Evolutionary conservation across 2,797 vertebrate species (phyloP), one percentile per base, ranked within the genome.

Genomic region (Lithobates pipiens): DNA sequence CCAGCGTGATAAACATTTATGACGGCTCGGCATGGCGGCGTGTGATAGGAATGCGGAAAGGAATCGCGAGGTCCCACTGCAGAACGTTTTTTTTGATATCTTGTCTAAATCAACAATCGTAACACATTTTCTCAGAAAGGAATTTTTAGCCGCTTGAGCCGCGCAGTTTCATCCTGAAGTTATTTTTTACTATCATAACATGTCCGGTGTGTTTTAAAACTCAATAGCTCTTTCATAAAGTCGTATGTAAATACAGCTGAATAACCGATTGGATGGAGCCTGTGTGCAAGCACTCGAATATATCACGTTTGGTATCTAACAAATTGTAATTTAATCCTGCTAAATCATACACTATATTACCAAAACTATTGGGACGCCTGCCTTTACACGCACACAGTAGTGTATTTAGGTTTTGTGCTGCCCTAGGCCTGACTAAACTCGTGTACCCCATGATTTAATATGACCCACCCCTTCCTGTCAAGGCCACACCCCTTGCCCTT

Each of bases 1-100:
- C 80, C 80, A 74, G 68, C 42, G 57, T 79, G 85, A 87, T 86
- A 87, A 87, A 83, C 80, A 86, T 78, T 82, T 86, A 83, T n/a
- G 67, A 83, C 36, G 68, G 39, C 81, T 74, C 70, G 32, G 71
- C 81, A 44, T 69, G 81, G 76, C 16, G 65, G 61, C 36, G 50
- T 86, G 76, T 83, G 85, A 86, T 70, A 67, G 71, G 81, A 79
- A 83, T 87, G 27, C 29, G n/a, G 57, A 29, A 29, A 79, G 73
- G 5, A 10, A 74, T n/a, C 16, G 29, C 16, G 27, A 70, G 15
- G 80, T 16, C 32, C 4, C 34, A 29, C 25, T 39, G 32, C 42
- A 61, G 34, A 65, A 63, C n/a, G 68, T 39, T 36, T 27, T 36
- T n/a, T 36, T 27, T 74, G 76, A 79, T 57, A 79, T 74, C 80